phyloP scores from a whole-genome alignment of 2,888 invertebrate species.

The Pachymerium ferrugineum region DNA sequence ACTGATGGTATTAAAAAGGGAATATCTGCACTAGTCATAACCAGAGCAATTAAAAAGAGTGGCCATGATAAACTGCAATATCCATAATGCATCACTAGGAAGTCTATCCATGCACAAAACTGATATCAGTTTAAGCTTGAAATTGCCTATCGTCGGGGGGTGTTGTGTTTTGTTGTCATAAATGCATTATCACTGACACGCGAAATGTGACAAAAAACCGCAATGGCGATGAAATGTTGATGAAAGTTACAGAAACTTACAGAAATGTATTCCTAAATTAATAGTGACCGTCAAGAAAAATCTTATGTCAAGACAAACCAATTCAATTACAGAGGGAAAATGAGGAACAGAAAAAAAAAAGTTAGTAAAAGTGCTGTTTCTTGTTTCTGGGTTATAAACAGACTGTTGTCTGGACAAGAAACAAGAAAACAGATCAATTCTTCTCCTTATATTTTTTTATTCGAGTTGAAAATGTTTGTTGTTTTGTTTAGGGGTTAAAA shows the following conservation, averaged over 20 bases:
- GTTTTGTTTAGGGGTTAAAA: too few species aligned
- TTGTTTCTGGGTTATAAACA: not conserved
- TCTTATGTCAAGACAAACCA: not conserved
- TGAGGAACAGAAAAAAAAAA: not conserved
- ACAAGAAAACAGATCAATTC: conserved; percentile 8
- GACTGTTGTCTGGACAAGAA: not conserved
- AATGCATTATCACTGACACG: not conserved
- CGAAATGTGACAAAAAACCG: too few species aligned
- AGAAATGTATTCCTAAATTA: too few species aligned
- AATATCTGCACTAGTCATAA: not conserved
- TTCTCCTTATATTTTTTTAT: not conserved
- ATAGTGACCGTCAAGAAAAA: not conserved
- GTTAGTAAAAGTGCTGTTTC: not conserved
- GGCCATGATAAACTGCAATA: not conserved
- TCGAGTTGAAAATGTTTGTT: too few species aligned
- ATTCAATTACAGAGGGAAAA: not conserved
- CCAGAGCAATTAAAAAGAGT: not conserved
- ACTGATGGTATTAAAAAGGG: not conserved
- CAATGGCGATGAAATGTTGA: too few species aligned
- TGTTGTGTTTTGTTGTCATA: not conserved
- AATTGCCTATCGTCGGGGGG: too few species aligned
- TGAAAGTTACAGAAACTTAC: too few species aligned
- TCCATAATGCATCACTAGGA: not conserved
- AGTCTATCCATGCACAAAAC: not conserved
- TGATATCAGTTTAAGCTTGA: not conserved